phyloP scores from a whole-genome alignment of 2,113 vertebrate species.

The Macquaria ambigua region DNA sequence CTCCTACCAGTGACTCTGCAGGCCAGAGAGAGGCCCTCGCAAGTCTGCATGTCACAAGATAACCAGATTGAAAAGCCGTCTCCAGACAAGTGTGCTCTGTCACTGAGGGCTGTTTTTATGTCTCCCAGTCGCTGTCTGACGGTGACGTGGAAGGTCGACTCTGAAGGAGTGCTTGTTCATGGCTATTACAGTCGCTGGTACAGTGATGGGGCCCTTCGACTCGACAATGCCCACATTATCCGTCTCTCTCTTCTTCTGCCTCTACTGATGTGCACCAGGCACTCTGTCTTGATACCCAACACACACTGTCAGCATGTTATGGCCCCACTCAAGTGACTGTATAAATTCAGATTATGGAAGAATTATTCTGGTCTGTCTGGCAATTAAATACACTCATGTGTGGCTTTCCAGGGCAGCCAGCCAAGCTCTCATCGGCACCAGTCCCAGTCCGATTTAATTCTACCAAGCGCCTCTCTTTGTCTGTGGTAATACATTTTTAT shows the following conservation, averaged over 20 bases:
- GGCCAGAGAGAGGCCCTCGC: constrained; percentile 57
- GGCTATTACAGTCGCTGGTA: constrained; percentile 64
- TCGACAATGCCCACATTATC: constrained; percentile 76
- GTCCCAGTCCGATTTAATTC: constrained; percentile 89
- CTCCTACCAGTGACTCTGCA: constrained; percentile 43
- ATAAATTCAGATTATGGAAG: constrained; percentile 86
- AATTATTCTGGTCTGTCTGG: constrained; percentile 93
- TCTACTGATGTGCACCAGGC: constrained; percentile 64
- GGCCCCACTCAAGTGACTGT: constrained; percentile 75
- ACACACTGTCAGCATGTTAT: constrained; percentile 76
- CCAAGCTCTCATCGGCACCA: constrained; percentile 91
- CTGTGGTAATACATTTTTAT: constrained; percentile 85
- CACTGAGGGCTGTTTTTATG: constrained; percentile 65
- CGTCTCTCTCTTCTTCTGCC: constrained; percentile 31
- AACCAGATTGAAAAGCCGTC: constrained; percentile 68
- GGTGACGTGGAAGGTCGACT: constrained; percentile 55
- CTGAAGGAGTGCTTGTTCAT: constrained; percentile 68
- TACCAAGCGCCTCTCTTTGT: constrained; percentile 86
- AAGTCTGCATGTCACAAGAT: constrained; percentile 72
- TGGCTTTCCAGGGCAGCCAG: constrained; percentile 90
- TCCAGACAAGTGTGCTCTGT: constrained; percentile 73
- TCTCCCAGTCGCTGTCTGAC: constrained; percentile 56
- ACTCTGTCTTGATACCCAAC: constrained; percentile 68
- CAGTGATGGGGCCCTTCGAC: constrained; percentile 59
- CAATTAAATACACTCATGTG: constrained; percentile 93